Percentiles rank a stretch among this genome's conserved stretches.
Conservation (phyloP, 2,888 invertebrate genomes). For the Trichacis sp. region DNA sequence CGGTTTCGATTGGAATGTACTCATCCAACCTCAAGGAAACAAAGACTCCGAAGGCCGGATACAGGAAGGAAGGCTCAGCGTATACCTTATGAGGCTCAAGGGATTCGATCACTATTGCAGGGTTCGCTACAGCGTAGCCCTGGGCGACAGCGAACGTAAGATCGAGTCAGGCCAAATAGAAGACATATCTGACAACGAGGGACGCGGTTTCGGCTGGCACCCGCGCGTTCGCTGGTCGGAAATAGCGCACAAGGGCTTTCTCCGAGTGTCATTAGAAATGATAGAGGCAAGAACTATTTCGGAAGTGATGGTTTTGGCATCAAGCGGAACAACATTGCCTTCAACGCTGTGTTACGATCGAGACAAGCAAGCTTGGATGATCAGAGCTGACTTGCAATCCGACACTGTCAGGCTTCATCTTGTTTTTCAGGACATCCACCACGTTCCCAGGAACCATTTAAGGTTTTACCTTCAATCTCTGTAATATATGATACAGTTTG, state of each 20-base stretch:
- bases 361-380: constrained; percentile 83
- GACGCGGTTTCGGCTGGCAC: constrained; percentile 79
- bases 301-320: constrained; percentile 71
- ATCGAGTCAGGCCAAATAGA: constrained; percentile 79
- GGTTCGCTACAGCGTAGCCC: constrained; percentile 77
- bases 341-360: constrained; percentile 80
- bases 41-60: constrained; percentile 67
- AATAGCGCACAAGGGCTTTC: constrained; percentile 72
- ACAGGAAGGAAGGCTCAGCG: constrained; percentile 70
- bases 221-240: constrained; percentile 75
- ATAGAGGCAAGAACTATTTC: constrained; percentile 79
- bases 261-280: constrained; percentile 81
- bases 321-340: constrained; percentile 72
- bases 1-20: constrained; percentile 85
- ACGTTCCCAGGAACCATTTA: constrained; percentile 83
- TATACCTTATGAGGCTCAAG: constrained; percentile 80
- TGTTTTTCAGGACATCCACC: constrained; percentile 81
- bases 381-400: constrained; percentile 83
- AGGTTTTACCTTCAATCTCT: no score
- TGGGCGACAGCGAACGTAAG: constrained; percentile 78
- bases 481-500: no score
- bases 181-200: constrained; percentile 79
- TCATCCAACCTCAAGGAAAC: constrained; percentile 74
- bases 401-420: constrained; percentile 81
- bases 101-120: constrained; percentile 85